These are phyloP conservation scores for Ctenopoma multispine DNA, from an alignment of 2,797 vertebrate species.

Conservation along the genomic window DNA sequence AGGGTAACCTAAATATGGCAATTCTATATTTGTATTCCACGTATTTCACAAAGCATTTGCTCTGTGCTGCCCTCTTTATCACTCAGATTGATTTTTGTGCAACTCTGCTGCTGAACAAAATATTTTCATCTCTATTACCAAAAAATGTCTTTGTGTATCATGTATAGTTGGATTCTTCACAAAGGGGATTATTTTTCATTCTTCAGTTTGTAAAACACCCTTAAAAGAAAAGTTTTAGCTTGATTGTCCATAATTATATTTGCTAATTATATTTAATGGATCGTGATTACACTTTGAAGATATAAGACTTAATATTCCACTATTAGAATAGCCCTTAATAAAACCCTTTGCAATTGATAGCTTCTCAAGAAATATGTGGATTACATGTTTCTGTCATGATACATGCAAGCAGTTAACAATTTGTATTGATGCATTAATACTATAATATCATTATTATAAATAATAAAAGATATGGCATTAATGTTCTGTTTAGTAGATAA, in stretches of 20 bases:
- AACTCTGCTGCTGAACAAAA: neutral
- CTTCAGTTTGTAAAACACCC: rapidly evolving
- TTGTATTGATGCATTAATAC: no score
- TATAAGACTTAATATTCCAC: no score
- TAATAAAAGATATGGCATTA: no score
- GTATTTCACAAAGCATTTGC: slow-evolving; percentile 7
- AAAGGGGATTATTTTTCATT: neutral
- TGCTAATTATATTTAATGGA: neutral
- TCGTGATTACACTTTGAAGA: neutral
- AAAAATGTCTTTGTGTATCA: neutral
- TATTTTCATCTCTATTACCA: slow-evolving; percentile 4
- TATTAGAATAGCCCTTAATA: neutral
- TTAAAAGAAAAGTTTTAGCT: neutral
- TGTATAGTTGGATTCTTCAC: neutral
- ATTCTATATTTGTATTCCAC: neutral
- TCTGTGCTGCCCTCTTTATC: neutral
- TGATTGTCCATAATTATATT: neutral
- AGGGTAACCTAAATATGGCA: slow-evolving; percentile 14
- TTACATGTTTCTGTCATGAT: no score
- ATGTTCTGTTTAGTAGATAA: no score
- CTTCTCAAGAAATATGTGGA: neutral
- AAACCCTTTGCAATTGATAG: neutral
- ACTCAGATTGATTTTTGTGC: slow-evolving; percentile 2
- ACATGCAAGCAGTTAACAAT: no score
- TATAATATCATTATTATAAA: no score